Conservation (phyloP, 92 coral and sea anemone species). For the Epizoanthus ramosus region DNA sequence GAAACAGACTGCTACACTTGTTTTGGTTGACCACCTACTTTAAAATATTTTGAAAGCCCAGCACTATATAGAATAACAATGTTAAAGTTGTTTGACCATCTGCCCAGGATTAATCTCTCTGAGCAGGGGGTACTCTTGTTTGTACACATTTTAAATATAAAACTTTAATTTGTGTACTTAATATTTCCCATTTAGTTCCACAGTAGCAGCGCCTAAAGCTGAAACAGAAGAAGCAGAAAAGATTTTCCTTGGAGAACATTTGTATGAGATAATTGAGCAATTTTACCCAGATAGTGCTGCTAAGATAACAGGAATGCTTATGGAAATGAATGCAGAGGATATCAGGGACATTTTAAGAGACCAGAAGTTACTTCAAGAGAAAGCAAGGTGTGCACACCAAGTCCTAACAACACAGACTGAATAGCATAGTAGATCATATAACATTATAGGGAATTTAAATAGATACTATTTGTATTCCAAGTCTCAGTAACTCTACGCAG, state of each 20-base stretch:
- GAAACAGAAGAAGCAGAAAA: constrained; percentile 25
- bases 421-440: background rate
- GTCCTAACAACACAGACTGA: background rate
- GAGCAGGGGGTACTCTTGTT: no score
- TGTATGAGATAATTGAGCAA: constrained; percentile 27
- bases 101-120: no score
- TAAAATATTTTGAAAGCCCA: no score
- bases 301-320: constrained; percentile 39
- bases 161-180: no score
- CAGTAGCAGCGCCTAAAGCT: background rate
- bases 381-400: constrained; percentile 14
- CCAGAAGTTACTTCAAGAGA: background rate
- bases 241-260: constrained; percentile 14
- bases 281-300: constrained; percentile 25
- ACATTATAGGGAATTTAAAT: no score
- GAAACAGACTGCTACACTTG: no score
- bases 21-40: no score
- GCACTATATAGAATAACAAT: no score
- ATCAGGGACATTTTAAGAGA: constrained; percentile 22
- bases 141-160: no score
- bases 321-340: constrained; percentile 34
- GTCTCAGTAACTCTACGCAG: no score
- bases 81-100: no score
- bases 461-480: no score
- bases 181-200: background rate